Evolutionary conservation across 2,888 invertebrate genomes (phyloP).

Genomic region (Heliconius sara): DNA sequence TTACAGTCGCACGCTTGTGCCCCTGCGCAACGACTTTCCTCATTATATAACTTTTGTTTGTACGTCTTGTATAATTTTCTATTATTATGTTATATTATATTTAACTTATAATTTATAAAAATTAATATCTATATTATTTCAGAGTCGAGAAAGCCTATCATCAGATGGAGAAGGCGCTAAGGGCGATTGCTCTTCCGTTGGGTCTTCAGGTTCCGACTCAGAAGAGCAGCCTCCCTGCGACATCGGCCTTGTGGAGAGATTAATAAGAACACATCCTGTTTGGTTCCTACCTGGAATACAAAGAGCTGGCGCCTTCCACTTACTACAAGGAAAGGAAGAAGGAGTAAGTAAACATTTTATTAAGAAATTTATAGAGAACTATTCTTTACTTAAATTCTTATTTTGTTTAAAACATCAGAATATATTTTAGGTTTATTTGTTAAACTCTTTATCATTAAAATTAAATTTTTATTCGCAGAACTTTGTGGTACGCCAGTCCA

Average conservation of each 20-base stretch:
- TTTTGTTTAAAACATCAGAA: too few species aligned
- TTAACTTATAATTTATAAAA: background rate
- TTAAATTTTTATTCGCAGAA: slow-evolving; percentile 83
- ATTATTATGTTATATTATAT: background rate
- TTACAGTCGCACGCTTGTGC: too few species aligned
- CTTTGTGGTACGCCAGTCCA: slow-evolving; percentile 97
- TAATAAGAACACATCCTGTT: slow-evolving; percentile 95
- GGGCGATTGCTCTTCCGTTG: slow-evolving; percentile 85
- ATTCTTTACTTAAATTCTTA: too few species aligned
- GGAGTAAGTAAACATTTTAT: slow-evolving; percentile 87
- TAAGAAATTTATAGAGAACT: background rate
- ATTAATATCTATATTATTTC: slow-evolving; percentile 43
- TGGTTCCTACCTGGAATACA: slow-evolving; percentile 98
- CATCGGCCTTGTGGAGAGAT: slow-evolving; percentile 92
- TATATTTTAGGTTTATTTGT: background rate
- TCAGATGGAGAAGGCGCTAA: slow-evolving; percentile 86
- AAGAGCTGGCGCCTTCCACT: slow-evolving; percentile 95
- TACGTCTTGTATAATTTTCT: too few species aligned
- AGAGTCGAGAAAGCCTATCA: slow-evolving; percentile 87
- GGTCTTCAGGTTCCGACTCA: slow-evolving; percentile 81
- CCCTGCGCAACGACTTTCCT: too few species aligned
- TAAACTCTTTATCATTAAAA: background rate
- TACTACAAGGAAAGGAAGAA: slow-evolving; percentile 96
- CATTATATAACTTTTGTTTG: too few species aligned
- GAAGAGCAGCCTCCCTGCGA: slow-evolving; percentile 91